Conservation (phyloP, 2,888 invertebrate species). For the Eristalinus aeneus region DNA sequence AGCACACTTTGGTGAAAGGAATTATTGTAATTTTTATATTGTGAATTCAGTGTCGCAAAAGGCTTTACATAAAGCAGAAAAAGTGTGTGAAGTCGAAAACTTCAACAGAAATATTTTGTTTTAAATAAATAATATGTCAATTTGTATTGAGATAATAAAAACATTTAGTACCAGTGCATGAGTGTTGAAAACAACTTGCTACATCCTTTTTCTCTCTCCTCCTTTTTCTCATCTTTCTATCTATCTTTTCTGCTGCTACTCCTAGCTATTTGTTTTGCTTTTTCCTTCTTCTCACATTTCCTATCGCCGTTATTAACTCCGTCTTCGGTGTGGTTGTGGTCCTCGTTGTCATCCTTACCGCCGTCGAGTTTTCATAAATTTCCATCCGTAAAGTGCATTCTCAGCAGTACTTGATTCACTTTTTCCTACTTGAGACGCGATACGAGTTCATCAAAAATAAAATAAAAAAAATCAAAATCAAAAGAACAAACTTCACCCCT, state of each 20-base stretch:
- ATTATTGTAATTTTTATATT: constrained; percentile 18
- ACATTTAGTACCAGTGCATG: constrained; percentile 56
- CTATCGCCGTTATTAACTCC: constrained; percentile 14
- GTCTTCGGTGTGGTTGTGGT: not conserved
- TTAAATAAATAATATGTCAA: not conserved
- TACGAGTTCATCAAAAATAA: not conserved
- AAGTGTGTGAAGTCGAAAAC: not conserved
- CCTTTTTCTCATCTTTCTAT: constrained; percentile 54
- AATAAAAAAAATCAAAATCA: not conserved
- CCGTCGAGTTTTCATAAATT: not conserved
- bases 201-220: constrained; percentile 56
- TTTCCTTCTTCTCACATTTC: constrained; percentile 12
- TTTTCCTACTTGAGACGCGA: not conserved
- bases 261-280: constrained; percentile 24
- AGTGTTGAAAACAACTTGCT: constrained; percentile 56
- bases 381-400: not conserved
- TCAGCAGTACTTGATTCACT: constrained; percentile 4
- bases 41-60: constrained; percentile 32
- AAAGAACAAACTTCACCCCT: not conserved
- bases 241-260: constrained; percentile 43
- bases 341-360: not conserved
- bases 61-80: not conserved
- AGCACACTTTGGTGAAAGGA: not conserved
- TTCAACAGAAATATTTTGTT: not conserved
- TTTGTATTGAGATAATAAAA: constrained; percentile 1